Base-by-base conservation (phyloP, 2,888 invertebrate species). In the Polydrusus pterygomalis region DNA sequence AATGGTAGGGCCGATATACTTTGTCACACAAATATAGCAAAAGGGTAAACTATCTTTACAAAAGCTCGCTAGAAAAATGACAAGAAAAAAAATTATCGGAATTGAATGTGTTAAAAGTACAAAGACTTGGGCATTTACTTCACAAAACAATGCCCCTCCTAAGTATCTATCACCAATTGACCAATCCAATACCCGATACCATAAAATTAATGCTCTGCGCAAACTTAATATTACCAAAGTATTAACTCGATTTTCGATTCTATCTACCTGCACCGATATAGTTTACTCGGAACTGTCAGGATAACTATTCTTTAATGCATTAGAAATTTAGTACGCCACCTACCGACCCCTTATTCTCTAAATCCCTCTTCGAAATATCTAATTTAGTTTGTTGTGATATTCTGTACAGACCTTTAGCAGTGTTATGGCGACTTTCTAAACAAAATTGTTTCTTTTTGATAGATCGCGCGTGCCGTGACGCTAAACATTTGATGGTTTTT, bases 231-330 rank as follows among this genome's bases (percentile, higher is more conserved):
- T 60, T 60, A 60, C 9, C 17, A 60, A 51, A 38, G n/a, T 58
- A 38, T 34, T 60, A 38, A 60, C 17, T 60, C 58, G 58, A 60
- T 70, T 51, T 51, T 49, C 58, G 58, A 60, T 70, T 62, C 62
- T 49, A 70, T 74, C 67, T 81, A 80, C 81, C 81, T 81, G 81
- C 80, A 64, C 70, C 70, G 71, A 75, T 79, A 78, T 74, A 79
- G 76, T 77, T 79, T 79, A 80, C 79, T 69, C 34, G 75, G 79
- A 79, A 79, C 78, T 81, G 81, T 79, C 81, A 79, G 79, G 71
- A 56, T 77, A 75, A 80, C 77, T 78, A 79, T 78, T 65, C 60
- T 40, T 62, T 75, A 74, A 73, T 70, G 62, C 65, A 78, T 79
- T 79, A 68, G 67, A 74, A 79, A 79, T 79, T 80, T 69, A 76